A percentile compares a stretch with the other conserved stretches of the same genome.
Evolutionary conservation across 2,113 vertebrate genomes (phyloP).

Genomic region (Crotophaga sulcirostris): DNA sequence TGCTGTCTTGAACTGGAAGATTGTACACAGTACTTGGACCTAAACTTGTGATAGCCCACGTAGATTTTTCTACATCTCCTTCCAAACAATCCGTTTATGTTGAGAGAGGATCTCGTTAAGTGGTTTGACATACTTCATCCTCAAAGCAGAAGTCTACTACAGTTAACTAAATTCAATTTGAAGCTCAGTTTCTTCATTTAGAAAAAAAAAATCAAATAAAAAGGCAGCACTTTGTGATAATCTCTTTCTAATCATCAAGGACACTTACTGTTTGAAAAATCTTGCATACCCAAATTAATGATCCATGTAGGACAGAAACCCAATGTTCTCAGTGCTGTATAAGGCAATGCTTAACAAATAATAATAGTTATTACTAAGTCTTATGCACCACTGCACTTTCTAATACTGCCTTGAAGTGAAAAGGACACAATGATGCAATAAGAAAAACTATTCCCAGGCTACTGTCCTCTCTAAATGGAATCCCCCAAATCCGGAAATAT

Average conservation of each 20-base stretch:
- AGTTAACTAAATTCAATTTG: neutral
- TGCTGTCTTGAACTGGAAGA: neutral
- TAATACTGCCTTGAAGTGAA: slow-evolving; percentile 34
- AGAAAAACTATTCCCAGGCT: slow-evolving; percentile 12
- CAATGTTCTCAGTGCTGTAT: slow-evolving; percentile 1
- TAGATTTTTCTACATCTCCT: neutral
- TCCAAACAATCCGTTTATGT: neutral
- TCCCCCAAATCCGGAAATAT: neutral
- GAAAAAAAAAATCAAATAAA: neutral
- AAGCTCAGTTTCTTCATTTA: neutral
- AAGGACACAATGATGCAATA: neutral
- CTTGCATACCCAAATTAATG: slow-evolving; percentile 33
- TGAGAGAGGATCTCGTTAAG: neutral
- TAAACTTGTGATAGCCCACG: accelerated
- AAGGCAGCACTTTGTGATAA: slow-evolving; percentile 13
- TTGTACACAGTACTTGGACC: neutral
- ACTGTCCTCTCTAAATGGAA: neutral
- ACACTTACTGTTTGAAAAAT: slow-evolving; percentile 29
- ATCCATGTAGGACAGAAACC: slow-evolving; percentile 26
- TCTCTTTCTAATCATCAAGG: slow-evolving; percentile 22
- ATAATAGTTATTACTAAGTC: slow-evolving; percentile 46
- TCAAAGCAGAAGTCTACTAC: neutral
- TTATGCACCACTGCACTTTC: slow-evolving; percentile 43
- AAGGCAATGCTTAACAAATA: slow-evolving; percentile 55
- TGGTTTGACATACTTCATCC: neutral